Evolutionary conservation across 2,888 invertebrate genomes (phyloP), one percentile per base, ranked within the genome.

Genomic region (Latheticus oryzae): DNA sequence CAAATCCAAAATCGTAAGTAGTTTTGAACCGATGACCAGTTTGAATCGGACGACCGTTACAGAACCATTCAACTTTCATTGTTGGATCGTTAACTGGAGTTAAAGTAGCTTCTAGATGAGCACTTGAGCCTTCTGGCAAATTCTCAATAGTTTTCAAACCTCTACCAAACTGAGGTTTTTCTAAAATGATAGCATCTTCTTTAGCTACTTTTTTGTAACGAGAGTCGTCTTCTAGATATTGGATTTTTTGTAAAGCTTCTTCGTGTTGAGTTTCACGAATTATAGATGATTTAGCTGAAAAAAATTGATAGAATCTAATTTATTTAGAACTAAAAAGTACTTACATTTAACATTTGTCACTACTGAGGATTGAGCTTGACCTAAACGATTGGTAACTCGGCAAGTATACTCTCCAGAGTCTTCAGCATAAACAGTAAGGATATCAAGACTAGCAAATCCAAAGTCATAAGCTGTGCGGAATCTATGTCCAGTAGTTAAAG

Each of bases 41-140:
- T 73, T 91, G 91, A 70, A 99, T 87, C 1, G 97, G 96, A 71
- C 89, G 85, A 45, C 96, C 97, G 79, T 99, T 95, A 78, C 94
- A 91, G 81, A 87, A 97, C 99, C 98, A 99, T 81, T 98, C 97
- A 5, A 99, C 95, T 66, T 90, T 89, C 97, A 99, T 97, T 4
- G 95, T 95, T 2, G 98, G 96, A 78, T 99, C 99, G 72, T 97
- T 97, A 23, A 97, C 93, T 0, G 99, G 99, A 0, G 95, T 94
- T 19, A 99, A 81, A 2, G 96, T 96, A 0, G 95, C 95, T 80
- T 97, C 97, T 68, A 97, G 81, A 78, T 97, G 97, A 53, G 94
- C 91, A 47, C 90, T 90, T 58, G 86, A 85, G 12, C 95, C 95
- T 81, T 97, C 97, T 5, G 89, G 84, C 8, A 93, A 85, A 70